Conservation (phyloP, 2,113 vertebrate species). For the Sminthopsis crassicaudata region DNA sequence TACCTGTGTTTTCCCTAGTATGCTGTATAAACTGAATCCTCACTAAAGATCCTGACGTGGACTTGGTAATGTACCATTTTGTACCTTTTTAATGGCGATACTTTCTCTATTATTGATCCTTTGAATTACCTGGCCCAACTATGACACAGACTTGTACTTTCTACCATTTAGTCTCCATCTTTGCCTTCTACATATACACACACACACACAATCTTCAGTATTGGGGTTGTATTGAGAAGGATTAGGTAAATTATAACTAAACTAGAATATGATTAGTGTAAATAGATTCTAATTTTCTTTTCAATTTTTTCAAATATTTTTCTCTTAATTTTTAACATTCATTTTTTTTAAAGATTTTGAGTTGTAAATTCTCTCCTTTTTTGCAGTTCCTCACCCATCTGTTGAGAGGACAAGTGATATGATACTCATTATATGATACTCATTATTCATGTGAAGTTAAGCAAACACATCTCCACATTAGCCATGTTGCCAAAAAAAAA, state of each 20-base stretch:
- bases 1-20: not conserved
- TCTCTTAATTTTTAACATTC: not conserved
- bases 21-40: not conserved
- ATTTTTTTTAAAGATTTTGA: not conserved
- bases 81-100: not conserved
- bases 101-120: not conserved
- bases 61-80: not conserved
- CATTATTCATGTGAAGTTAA: not conserved
- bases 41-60: not conserved
- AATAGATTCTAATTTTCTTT: not conserved
- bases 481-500: not conserved
- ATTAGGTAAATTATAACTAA: not conserved
- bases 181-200: not conserved
- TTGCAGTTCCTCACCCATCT: not conserved
- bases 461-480: not conserved
- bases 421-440: not conserved
- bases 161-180: not conserved
- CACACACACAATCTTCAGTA: not conserved
- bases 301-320: not conserved
- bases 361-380: not conserved
- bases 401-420: not conserved
- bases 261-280: not conserved
- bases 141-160: not conserved
- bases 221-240: too few relatives aligned
- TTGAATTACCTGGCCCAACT: not conserved